Conservation (phyloP, 2,888 invertebrate species). For the Candidula unifasciata region DNA sequence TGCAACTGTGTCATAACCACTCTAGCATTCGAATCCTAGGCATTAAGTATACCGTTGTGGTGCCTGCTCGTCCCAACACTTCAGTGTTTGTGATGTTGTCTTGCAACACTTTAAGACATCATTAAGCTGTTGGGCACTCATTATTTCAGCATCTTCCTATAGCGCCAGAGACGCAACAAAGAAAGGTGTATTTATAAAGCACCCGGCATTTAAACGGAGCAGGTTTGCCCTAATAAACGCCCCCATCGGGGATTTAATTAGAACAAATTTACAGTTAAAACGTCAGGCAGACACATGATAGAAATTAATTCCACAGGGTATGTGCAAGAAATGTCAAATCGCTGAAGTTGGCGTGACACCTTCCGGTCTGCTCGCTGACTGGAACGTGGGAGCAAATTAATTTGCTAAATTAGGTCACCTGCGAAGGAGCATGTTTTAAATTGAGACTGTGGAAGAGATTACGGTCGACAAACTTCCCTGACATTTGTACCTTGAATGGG, state of each 20-base stretch:
- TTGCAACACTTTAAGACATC: too few relatives aligned
- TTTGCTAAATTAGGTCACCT: constrained; percentile 34
- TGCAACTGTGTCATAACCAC: too few relatives aligned
- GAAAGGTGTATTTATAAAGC: too few relatives aligned
- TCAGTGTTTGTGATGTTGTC: too few relatives aligned
- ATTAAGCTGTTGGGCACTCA: too few relatives aligned
- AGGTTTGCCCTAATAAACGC: background rate
- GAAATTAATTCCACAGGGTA: background rate
- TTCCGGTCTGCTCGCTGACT: background rate
- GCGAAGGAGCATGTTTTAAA: constrained; percentile 16
- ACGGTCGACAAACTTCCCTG: background rate
- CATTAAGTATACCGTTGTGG: too few relatives aligned
- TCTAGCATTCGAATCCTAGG: too few relatives aligned
- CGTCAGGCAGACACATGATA: background rate
- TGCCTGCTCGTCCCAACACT: too few relatives aligned
- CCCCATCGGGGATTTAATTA: constrained; percentile 1
- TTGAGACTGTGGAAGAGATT: background rate
- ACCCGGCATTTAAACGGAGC: background rate
- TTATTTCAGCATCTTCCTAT: too few relatives aligned
- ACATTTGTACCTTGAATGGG: background rate
- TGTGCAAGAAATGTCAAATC: background rate
- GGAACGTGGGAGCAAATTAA: constrained; percentile 24
- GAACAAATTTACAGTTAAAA: background rate
- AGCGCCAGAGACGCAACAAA: too few relatives aligned
- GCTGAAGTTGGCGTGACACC: background rate